phyloP scores from a whole-genome alignment of 1,140 invertebrate genomes.

The Lamellibrachia luymesi region DNA sequence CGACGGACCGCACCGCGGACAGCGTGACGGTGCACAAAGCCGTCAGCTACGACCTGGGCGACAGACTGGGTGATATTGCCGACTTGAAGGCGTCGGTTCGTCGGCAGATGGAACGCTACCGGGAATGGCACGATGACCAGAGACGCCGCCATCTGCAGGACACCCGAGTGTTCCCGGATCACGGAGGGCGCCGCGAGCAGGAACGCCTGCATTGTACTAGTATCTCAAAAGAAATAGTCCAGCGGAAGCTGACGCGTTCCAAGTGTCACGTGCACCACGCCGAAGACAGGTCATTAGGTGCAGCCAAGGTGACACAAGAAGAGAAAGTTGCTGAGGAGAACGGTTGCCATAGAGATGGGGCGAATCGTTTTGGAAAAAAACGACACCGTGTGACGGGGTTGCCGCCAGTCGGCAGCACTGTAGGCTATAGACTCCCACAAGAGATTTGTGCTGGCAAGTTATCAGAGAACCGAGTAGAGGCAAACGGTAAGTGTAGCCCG shows the following conservation, averaged over 20 bases:
- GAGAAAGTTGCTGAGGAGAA: background rate
- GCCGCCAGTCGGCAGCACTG: background rate
- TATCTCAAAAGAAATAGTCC: background rate
- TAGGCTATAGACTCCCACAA: slow-evolving; percentile 29
- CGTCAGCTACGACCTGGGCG: background rate
- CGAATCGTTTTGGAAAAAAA: background rate
- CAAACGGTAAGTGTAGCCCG: slow-evolving; percentile 21
- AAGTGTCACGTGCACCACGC: background rate
- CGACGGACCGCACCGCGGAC: background rate
- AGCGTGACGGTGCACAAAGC: background rate
- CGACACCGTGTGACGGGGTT: background rate
- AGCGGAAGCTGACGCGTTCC: background rate
- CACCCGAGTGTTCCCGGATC: background rate
- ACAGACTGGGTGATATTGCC: slow-evolving; percentile 1
- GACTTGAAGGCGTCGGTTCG: slow-evolving; percentile 24
- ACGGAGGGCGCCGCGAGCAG: background rate
- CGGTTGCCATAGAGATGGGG: background rate
- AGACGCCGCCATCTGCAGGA: slow-evolving; percentile 28
- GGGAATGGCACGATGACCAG: slow-evolving; percentile 41
- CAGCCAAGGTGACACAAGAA: background rate
- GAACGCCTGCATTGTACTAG: background rate
- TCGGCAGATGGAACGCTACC: slow-evolving; percentile 45
- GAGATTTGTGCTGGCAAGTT: slow-evolving; percentile 29
- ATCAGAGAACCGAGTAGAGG: slow-evolving; percentile 25
- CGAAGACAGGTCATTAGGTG: background rate